phyloP scores from a whole-genome alignment of 64 coral and sea anemone species.

The Montipora capricornis region DNA sequence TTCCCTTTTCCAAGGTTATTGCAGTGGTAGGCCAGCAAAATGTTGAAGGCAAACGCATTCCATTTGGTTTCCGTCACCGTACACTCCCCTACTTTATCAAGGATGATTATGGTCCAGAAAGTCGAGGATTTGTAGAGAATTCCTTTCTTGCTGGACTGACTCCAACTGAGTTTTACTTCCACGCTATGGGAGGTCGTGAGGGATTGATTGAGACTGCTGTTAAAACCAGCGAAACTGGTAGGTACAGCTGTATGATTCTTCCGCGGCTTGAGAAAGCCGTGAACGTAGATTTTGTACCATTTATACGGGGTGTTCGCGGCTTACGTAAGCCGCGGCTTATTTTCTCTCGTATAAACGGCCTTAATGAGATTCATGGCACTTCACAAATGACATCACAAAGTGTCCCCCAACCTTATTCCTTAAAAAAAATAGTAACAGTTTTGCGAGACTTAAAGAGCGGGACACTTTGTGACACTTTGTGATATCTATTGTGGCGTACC shows the following conservation, averaged over 20 bases:
- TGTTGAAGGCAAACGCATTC: slow-evolving; percentile 99
- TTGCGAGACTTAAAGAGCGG: too few relatives aligned
- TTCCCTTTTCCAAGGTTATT: slow-evolving; percentile 84
- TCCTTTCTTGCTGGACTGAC: slow-evolving; percentile 98
- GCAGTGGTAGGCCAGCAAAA: slow-evolving; percentile 99
- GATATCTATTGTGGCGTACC: too few relatives aligned
- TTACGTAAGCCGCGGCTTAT: too few relatives aligned
- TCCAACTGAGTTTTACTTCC: slow-evolving; percentile 99
- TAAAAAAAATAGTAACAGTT: too few relatives aligned
- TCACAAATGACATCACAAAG: too few relatives aligned
- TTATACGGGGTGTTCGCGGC: too few relatives aligned
- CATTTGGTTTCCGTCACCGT: slow-evolving; percentile 99
- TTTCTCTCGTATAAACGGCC: too few relatives aligned
- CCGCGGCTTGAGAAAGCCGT: too few relatives aligned
- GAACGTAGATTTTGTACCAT: too few relatives aligned
- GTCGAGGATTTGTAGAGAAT: slow-evolving; percentile 99
- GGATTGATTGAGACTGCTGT: slow-evolving; percentile 99
- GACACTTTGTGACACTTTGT: too few relatives aligned
- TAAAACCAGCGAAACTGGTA: slow-evolving; percentile 99
- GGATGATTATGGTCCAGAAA: slow-evolving; percentile 99
- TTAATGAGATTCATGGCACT: too few relatives aligned
- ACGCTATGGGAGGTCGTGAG: slow-evolving; percentile 99
- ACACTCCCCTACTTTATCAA: slow-evolving; percentile 98
- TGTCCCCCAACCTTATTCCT: too few relatives aligned
- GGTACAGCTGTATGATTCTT: background rate